Conservation (phyloP, 2,113 vertebrate genomes). For the Gallinago jamesoni region DNA sequence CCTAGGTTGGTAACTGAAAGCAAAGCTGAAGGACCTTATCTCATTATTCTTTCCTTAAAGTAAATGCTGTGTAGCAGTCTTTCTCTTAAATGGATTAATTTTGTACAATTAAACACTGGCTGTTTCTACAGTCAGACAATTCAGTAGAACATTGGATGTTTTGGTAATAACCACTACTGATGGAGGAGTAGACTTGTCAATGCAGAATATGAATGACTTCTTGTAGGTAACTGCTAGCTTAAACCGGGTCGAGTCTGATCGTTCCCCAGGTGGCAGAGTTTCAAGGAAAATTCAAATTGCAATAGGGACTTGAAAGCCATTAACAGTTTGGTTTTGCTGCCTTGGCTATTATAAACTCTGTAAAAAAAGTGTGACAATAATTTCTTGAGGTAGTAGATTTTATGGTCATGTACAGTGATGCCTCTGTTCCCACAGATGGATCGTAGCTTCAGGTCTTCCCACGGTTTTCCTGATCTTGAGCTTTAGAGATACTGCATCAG, state of each 20-base stretch:
- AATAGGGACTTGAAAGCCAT: not conserved
- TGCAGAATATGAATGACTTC: not conserved
- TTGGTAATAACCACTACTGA: not conserved
- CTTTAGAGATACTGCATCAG: not conserved
- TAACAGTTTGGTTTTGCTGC: not conserved
- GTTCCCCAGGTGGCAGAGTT: not conserved
- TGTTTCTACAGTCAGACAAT: not conserved
- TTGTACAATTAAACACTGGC: not conserved
- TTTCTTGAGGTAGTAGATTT: not conserved
- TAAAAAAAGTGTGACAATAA: not conserved
- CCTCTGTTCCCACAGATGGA: not conserved
- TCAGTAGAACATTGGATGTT: not conserved
- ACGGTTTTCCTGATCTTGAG: not conserved
- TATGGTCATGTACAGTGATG: accelerated
- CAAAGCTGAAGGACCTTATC: not conserved
- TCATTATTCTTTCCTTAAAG: not conserved
- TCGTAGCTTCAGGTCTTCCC: not conserved
- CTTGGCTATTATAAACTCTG: not conserved
- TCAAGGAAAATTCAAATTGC: slow-evolving; percentile 16
- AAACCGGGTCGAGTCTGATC: slow-evolving; percentile 1
- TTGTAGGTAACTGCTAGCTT: not conserved
- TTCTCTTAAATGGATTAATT: not conserved
- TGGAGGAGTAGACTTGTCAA: not conserved
- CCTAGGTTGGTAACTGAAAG: not conserved
- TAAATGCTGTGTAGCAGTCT: not conserved